These are phyloP conservation scores for Chlorops oryzae DNA, from an alignment of 1,140 invertebrate species.

Conservation along the genomic window DNA sequence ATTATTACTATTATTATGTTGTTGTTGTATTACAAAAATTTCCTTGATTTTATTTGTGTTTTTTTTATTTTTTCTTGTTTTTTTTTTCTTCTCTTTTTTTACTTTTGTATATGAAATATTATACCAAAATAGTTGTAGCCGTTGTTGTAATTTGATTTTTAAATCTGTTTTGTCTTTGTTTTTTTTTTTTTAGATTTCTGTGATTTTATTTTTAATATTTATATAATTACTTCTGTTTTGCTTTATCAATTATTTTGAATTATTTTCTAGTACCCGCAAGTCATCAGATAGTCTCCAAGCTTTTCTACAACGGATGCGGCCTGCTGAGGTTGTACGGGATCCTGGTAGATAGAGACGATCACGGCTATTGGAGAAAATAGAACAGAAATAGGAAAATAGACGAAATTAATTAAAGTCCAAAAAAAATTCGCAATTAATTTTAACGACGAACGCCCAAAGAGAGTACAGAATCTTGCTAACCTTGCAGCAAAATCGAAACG, in stretches of 20 bases:
- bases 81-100: conserved; percentile 10
- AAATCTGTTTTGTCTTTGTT: background rate
- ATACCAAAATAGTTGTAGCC: conserved; percentile 18
- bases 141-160: conserved; percentile 4
- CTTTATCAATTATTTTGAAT: conserved; percentile 19
- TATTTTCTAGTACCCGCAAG: conserved; percentile 80
- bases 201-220: conserved; percentile 25
- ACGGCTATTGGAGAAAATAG: conserved; percentile 61
- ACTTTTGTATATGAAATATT: conserved; percentile 11
- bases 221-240: conserved; percentile 24
- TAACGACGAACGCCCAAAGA: too few species aligned
- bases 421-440: conserved; percentile 1
- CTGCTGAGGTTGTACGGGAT: conserved; percentile 90
- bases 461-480: too few species aligned
- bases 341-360: conserved; percentile 87
- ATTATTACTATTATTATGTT: too few species aligned
- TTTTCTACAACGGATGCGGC: conserved; percentile 91
- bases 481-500: too few species aligned
- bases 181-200: conserved; percentile 16
- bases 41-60: conserved; percentile 1
- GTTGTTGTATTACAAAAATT: background rate
- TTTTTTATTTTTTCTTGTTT: conserved; percentile 13
- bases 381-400: conserved; percentile 4
- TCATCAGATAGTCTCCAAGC: conserved; percentile 90
- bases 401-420: background rate